Evolutionary conservation across 2,113 vertebrate species (phyloP), one percentile per base, ranked within the genome.

Genomic region (Pao palembangensis): DNA sequence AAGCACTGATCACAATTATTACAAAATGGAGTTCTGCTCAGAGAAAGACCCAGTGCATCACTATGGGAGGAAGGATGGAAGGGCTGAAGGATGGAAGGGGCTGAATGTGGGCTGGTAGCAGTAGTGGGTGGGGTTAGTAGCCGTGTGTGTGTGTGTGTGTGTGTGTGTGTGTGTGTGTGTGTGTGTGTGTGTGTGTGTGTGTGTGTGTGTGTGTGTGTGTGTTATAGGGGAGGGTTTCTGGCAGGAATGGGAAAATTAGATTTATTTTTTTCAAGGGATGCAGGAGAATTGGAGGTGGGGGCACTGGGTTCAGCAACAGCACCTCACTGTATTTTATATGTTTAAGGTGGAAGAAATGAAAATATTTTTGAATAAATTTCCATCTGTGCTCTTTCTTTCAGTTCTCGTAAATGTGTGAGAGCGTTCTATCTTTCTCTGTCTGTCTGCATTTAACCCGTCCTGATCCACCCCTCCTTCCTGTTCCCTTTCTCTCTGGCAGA

Each of bases 1-100:
- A 89, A 90, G 87, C 79, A 89, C 87, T 89, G 87, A 90, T 91
- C 87, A 88, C 76, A 91, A 91, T 90, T 90, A 91, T 90, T 88
- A 88, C 87, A 91, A 91, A 90, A 91, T 88, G 85, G 87, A 88
- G 85, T 80, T 78, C 80, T 87, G 80, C 84, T 85, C 75, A 77
- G 71, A 82, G 68, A 71, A 84, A 88, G 76, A 88, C 85, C 82
- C 83, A 79, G 86, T 85, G 83, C 81, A 85, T 90, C 80, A 85
- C 81, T 76, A 75, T 79, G 67, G 85, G 82, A 75, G 78, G 51
- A 62, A 66, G 55, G 64, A 74, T 74, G 79, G 84, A 82, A 71
- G 86, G 77, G 72, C 76, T 4, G 42, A 16, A 16, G 43, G 43
- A 5, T 16, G 78, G 71, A 81, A 56, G 73, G 81, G 75, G 75